A percentile compares a stretch with the other conserved stretches of the same genome.
Evolutionary conservation across 2,797 vertebrate genomes (phyloP).

Genomic region (Gymnoscopelus microlampas): DNA sequence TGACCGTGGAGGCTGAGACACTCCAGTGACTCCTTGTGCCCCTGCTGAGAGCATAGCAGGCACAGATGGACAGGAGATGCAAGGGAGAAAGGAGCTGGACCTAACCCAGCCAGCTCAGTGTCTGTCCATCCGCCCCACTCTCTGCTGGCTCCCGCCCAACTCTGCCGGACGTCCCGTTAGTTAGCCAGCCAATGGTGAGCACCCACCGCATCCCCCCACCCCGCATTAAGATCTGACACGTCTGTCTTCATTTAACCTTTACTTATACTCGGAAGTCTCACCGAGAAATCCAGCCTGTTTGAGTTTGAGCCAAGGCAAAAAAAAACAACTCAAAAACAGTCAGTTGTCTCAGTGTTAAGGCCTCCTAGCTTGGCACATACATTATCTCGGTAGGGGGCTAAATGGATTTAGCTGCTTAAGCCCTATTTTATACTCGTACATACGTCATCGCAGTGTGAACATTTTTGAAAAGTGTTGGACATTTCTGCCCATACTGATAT

Average conservation of each 20-base stretch:
- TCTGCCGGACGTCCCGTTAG: conserved; percentile 66
- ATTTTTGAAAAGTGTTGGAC: no score
- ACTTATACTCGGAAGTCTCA: conserved; percentile 57
- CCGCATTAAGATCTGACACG: conserved; percentile 64
- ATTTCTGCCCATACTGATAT: no score
- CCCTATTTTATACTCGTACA: no score
- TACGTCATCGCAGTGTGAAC: no score
- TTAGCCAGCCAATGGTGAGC: conserved; percentile 62
- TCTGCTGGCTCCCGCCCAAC: conserved; percentile 66
- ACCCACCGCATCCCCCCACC: conserved; percentile 55
- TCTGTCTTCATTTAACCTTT: conserved; percentile 79
- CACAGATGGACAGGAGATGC: conserved; percentile 79
- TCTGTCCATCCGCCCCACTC: conserved; percentile 67
- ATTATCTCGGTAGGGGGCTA: conserved; percentile 1
- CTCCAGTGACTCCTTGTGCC: conserved; percentile 53
- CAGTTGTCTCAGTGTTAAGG: conserved; percentile 37
- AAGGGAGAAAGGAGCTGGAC: conserved; percentile 70
- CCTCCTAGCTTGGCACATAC: conserved; percentile 34
- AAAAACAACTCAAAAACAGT: conserved; percentile 15
- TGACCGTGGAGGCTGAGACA: conserved; percentile 65
- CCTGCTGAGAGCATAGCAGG: conserved; percentile 49
- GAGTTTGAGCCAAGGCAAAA: conserved; percentile 30
- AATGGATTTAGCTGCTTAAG: no score
- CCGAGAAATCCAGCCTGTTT: conserved; percentile 56
- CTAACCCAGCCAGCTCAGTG: conserved; percentile 65